These are phyloP conservation scores for Artemisiospiza belli DNA, from an alignment of 2,113 vertebrate genomes.

Conservation along the genomic window DNA sequence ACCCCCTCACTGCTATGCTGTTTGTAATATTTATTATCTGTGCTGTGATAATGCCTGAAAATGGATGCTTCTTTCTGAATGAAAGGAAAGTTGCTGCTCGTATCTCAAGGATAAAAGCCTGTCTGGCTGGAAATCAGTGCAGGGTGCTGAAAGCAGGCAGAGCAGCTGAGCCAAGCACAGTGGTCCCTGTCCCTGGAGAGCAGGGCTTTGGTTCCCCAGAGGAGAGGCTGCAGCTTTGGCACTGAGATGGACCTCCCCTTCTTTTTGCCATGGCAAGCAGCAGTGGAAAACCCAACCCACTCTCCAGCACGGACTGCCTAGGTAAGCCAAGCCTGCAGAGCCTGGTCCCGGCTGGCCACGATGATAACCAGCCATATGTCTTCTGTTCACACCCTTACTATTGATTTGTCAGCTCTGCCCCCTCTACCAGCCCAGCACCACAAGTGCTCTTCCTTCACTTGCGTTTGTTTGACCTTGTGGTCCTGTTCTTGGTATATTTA, in stretches of 20 bases:
- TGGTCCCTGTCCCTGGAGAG: not conserved
- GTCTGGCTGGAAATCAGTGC: conserved; percentile 22
- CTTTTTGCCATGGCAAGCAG: not conserved
- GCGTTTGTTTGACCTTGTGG: not conserved
- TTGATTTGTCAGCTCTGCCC: not conserved
- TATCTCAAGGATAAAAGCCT: conserved; percentile 58
- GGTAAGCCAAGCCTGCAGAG: not conserved
- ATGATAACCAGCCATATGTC: not conserved
- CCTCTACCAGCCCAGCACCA: not conserved
- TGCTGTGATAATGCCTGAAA: not conserved
- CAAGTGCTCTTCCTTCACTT: not conserved
- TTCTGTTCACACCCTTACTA: not conserved
- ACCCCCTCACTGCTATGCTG: not conserved
- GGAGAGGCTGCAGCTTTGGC: not conserved
- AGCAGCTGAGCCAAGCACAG: not conserved
- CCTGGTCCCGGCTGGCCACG: not conserved
- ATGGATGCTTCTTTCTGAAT: conserved; percentile 34
- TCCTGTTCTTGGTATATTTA: not conserved
- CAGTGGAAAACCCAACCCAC: not conserved
- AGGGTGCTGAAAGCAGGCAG: not conserved
- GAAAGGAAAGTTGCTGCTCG: not conserved
- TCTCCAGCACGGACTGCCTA: not conserved
- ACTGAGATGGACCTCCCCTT: not conserved
- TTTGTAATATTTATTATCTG: conserved; percentile 35
- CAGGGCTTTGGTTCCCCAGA: not conserved